A percentile compares a stretch with the other conserved stretches of the same genome.
phyloP scores from a whole-genome alignment of 2,797 vertebrate species.

The Tragopan temminckii region DNA sequence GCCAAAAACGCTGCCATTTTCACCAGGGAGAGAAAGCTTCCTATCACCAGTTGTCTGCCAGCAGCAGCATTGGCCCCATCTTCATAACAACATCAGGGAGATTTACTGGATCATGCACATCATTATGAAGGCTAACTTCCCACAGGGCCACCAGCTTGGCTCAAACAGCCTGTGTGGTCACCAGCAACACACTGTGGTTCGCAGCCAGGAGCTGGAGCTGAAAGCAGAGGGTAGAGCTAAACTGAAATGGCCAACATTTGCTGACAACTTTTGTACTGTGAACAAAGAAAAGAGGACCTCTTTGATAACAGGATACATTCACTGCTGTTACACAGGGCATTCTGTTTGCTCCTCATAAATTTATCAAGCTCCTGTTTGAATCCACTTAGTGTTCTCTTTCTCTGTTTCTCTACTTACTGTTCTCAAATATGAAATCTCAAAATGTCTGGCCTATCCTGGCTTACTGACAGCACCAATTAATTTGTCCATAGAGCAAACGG shows the following conservation, averaged over 20 bases:
- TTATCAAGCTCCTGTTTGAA: background rate
- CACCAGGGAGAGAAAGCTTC: background rate
- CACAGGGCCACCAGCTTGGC: background rate
- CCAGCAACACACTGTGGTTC: rapidly evolving
- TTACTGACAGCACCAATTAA: background rate
- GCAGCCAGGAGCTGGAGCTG: background rate
- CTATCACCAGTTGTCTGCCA: background rate
- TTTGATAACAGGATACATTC: background rate
- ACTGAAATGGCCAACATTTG: background rate
- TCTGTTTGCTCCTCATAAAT: background rate
- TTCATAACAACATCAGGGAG: rapidly evolving
- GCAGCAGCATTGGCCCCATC: background rate
- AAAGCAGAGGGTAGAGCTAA: background rate
- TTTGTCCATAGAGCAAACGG: no score
- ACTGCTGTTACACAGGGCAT: rapidly evolving
- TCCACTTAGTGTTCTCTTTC: background rate
- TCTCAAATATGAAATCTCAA: background rate
- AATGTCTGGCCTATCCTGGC: background rate
- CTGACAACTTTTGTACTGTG: rapidly evolving
- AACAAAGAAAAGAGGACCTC: background rate
- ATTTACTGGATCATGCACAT: rapidly evolving
- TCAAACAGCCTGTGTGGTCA: rapidly evolving
- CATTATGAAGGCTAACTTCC: background rate
- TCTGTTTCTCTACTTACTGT: rapidly evolving
- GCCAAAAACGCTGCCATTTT: background rate